Evolutionary conservation across 2,888 invertebrate species (phyloP), one percentile per base, ranked within the genome.

Genomic region (Lomographa bimaculata): DNA sequence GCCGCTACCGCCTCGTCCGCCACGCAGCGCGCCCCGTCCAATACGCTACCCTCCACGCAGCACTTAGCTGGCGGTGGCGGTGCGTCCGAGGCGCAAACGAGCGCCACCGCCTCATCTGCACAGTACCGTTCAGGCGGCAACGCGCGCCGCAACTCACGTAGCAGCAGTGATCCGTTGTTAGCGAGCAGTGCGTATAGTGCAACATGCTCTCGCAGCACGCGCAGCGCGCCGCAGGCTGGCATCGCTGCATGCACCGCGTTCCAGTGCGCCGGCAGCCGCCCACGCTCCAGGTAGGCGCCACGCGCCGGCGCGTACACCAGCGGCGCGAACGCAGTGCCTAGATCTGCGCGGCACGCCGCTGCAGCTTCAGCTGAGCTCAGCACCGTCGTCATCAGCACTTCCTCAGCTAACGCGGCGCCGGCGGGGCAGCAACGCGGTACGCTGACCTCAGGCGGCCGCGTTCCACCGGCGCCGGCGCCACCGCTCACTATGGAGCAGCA

Each of bases 31-130:
- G 86, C 39, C 60, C 81, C 68, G 90, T 92, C 69, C 90, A 91
- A 95, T 30, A 90, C 90, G 4, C 91, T 92, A 28, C 90, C 87
- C 30, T 86, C 84, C 1, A 93, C 93, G 71, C 96, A 96, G 65
- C 96, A 96, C 75, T 95, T 94, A 64, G 90, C 85, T 66, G 48
- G 82, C 78, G 50, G 77, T 78, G 35, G 79, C 71, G 57, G 41
- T 23, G 59, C 76, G 52, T 76, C 79, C 44, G 77, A 83, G 1
- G 70, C 67, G 69, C 95, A 95, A 2, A 93, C 91, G 2, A 95
- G 78, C 4, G 93, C 92, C 1, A 91, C 91, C 7, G 86, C 86
- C 18, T 90, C 81, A 68, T 95, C 95, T 21, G 93, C 90, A 73
- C 96, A 96, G 73, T 91, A 95, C 20, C 91, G 87, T 0, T 72